Base-by-base conservation (phyloP, 2,113 vertebrate species). In the Pedionomus torquatus region DNA sequence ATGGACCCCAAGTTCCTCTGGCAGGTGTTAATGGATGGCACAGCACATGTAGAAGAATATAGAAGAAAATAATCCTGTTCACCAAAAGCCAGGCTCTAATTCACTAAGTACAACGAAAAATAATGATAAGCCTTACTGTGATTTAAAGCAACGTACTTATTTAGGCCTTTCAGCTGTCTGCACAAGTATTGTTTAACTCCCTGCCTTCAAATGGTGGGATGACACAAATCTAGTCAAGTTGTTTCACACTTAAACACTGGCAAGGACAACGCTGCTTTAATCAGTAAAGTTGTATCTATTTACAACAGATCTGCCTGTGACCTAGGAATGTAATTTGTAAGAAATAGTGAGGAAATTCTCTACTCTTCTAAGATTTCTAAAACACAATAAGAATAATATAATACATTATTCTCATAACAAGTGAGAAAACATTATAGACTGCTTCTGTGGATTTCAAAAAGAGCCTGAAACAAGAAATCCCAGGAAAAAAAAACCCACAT, bases 21-120 rank as follows among this genome's bases (percentile, higher is more conserved):
- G 61, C 11, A 52, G 46, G 51, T 51, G 54, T 79, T 61, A 58
- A 37, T 39, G 33, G 41, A 54, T 4, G 4, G 55, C 25, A 39
- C 0, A 0, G 23, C 2, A 2, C 1, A 3, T 77, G 43, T 11
- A 33, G n/a, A n/a, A n/a, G n/a, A 10, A 77, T 41, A 66, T 14
- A 87, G 35, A 78, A 15, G 39, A 93, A 84, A 74, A 17, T 9
- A 76, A 25, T 57, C 14, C 43, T 69, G 23, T 16, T 71, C 63
- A 41, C 31, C 3, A 23, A 86, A 7, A 46, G 20, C 10, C 24
- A 31, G 57, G 37, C 7, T 83, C 26, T n/a, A 66, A 48, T 75
- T 87, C 44, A 72, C 33, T 57, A 82, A 87, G 87, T 55, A 66
- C 19, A 89, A 39, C 44, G 37, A 74, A 95, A 89, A 95, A 24